A percentile compares a stretch with the other conserved stretches of the same genome.
Conservation (phyloP, 2,888 invertebrate species). For the Spodoptera littoralis region DNA sequence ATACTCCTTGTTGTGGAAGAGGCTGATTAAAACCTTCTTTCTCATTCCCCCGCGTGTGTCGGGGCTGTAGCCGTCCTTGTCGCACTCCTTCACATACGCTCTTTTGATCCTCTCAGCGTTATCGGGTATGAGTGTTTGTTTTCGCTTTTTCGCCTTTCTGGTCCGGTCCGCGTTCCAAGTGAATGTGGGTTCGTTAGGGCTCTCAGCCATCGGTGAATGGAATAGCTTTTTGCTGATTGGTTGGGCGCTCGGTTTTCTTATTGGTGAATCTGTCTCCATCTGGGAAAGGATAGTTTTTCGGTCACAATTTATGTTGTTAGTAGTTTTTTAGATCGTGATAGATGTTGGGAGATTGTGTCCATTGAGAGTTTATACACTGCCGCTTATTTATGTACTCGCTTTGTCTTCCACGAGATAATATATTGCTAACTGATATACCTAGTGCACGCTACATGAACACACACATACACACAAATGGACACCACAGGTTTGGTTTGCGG, state of each 20-base stretch:
- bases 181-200: constrained; percentile 57
- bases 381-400: too few species aligned
- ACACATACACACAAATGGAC: too few species aligned
- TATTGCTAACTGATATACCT: too few species aligned
- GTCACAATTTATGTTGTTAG: constrained; percentile 32
- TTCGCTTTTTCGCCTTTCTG: constrained; percentile 72
- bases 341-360: constrained; percentile 25
- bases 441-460: too few species aligned
- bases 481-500: too few species aligned
- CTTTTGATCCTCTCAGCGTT: constrained; percentile 72
- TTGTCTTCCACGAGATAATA: too few species aligned
- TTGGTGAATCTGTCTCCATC: constrained; percentile 80
- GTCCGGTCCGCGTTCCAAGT: constrained; percentile 54
- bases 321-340: constrained; percentile 28
- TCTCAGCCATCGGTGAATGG: constrained; percentile 72
- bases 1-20: constrained; percentile 80
- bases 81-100: constrained; percentile 75
- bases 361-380: constrained; percentile 34
- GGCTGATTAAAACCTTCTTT: constrained; percentile 74
- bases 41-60: constrained; percentile 70
- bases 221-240: constrained; percentile 80
- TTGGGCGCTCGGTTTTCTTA: constrained; percentile 71
- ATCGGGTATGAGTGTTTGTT: constrained; percentile 70
- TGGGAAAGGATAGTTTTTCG: constrained; percentile 58
- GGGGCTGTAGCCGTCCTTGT: constrained; percentile 71